A percentile compares a stretch with the other conserved stretches of the same genome.
These are phyloP conservation scores for Pediacus dermestoides DNA, from an alignment of 2,888 invertebrate species.

Conservation along the genomic window DNA sequence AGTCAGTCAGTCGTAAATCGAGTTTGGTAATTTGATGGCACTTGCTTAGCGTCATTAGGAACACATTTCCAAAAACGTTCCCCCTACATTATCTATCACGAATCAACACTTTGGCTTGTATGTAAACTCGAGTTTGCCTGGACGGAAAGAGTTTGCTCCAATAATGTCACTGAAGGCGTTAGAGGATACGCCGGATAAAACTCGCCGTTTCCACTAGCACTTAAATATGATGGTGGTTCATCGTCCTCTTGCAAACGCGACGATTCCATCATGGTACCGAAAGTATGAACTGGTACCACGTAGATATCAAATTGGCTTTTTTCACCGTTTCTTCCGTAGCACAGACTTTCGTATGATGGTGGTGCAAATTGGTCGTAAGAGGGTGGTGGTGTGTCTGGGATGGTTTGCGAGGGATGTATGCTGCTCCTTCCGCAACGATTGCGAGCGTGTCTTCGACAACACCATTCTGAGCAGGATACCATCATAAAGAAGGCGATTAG, in stretches of 20 bases:
- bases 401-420: conserved; percentile 38
- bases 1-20: too few species aligned
- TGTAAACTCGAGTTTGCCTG: too few species aligned
- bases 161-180: too few species aligned
- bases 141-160: too few species aligned
- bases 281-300: conserved; percentile 51
- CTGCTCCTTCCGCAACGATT: conserved; percentile 20
- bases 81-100: too few species aligned
- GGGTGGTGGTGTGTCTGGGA: conserved; percentile 52
- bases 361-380: conserved; percentile 57
- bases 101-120: too few species aligned
- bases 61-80: too few species aligned
- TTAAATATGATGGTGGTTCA: conserved; percentile 32
- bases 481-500: conserved; percentile 56
- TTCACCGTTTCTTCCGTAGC: conserved; percentile 39
- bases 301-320: conserved; percentile 51
- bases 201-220: conserved; percentile 9
- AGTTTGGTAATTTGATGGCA: too few species aligned
- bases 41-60: too few species aligned
- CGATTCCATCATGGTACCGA: conserved; percentile 38
- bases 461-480: conserved; percentile 57
- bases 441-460: conserved; percentile 47
- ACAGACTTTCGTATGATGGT: conserved; percentile 54
- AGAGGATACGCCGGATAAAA: background rate
- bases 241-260: conserved; percentile 31